Conservation (phyloP, 1,140 invertebrate species). For the Panulirus ornatus region DNA sequence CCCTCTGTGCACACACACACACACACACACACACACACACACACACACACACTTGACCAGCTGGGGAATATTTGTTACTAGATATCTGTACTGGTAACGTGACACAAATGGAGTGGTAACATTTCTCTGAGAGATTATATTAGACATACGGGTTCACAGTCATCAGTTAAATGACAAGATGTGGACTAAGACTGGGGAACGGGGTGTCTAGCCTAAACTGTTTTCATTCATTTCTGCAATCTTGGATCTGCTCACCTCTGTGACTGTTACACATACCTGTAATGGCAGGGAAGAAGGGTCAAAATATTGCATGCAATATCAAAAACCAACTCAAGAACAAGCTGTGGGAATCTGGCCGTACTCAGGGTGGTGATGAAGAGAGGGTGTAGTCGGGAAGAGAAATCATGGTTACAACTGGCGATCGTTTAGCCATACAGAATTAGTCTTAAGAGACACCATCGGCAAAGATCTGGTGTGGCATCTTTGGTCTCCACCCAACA, state of each 20-base stretch:
- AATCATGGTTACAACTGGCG: too few relatives aligned
- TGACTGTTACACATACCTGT: too few relatives aligned
- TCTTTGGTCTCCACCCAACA: not conserved
- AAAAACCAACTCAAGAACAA: too few relatives aligned
- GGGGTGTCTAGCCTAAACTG: not conserved
- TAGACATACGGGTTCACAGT: not conserved
- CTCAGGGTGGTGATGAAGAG: too few relatives aligned
- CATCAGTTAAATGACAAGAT: not conserved
- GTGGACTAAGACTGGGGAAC: not conserved
- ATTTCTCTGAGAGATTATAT: not conserved
- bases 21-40: constrained; percentile 29
- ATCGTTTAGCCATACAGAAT: too few relatives aligned
- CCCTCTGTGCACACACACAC: constrained; percentile 15
- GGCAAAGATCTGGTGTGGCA: not conserved
- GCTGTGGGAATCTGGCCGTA: too few relatives aligned
- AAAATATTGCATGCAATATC: too few relatives aligned
- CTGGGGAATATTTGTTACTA: not conserved
- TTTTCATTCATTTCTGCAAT: not conserved
- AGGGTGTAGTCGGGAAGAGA: too few relatives aligned
- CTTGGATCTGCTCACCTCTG: too few relatives aligned
- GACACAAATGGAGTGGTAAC: not conserved
- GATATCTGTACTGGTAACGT: not conserved
- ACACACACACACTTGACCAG: not conserved
- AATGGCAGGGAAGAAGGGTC: too few relatives aligned
- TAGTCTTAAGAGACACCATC: too few relatives aligned